Evolutionary conservation across 2,888 invertebrate species (phyloP).

Genomic region (Scotopteryx bipunctaria): DNA sequence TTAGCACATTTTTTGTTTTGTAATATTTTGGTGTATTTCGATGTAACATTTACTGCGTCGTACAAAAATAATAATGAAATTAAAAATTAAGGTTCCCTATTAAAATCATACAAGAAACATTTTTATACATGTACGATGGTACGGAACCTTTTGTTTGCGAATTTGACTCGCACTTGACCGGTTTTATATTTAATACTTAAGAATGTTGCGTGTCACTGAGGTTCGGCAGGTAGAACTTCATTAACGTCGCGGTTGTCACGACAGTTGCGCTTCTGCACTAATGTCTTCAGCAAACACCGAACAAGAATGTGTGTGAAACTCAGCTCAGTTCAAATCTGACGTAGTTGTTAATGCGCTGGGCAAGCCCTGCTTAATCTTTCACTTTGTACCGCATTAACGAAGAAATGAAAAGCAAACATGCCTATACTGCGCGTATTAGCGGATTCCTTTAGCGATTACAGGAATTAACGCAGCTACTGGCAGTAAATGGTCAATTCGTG

Average conservation of each 20-base stretch:
- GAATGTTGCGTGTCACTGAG: constrained; percentile 27
- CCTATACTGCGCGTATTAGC: constrained; percentile 59
- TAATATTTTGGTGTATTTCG: too few species aligned
- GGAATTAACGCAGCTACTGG: constrained; percentile 48
- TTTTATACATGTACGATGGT: too few species aligned
- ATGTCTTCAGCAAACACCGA: constrained; percentile 61
- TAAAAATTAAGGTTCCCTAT: too few species aligned
- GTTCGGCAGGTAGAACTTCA: constrained; percentile 33
- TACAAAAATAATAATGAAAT: too few species aligned
- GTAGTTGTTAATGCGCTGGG: constrained; percentile 63
- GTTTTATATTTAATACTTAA: too few species aligned
- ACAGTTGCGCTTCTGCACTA: constrained; percentile 68
- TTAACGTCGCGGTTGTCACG: constrained; percentile 49
- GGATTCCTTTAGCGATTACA: constrained; percentile 55
- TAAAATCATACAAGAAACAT: too few species aligned
- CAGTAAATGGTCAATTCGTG: constrained; percentile 47
- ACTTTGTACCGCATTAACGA: constrained; percentile 77
- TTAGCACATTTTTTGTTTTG: too few species aligned
- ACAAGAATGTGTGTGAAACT: constrained; percentile 71
- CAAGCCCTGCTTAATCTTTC: constrained; percentile 75
- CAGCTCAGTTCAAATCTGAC: constrained; percentile 67
- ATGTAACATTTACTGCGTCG: too few species aligned
- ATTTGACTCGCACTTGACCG: too few species aligned
- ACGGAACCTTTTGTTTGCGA: too few species aligned
- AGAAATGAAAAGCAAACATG: constrained; percentile 65